Evolutionary conservation across 2,797 vertebrate species (phyloP).

Genomic region (Cetoscarus ocellatus): DNA sequence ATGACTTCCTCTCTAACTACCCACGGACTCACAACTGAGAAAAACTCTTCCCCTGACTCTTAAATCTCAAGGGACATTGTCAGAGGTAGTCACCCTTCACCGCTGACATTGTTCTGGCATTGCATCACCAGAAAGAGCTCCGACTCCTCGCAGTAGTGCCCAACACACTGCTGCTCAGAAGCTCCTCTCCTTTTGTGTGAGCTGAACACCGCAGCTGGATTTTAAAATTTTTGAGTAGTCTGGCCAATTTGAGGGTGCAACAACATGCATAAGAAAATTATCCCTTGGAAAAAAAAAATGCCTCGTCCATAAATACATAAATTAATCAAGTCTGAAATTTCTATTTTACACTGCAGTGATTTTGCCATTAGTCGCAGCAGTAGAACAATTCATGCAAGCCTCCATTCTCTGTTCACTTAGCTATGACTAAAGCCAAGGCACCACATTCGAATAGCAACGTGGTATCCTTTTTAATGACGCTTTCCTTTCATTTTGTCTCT

Average conservation of each 20-base stretch:
- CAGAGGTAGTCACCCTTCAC: constrained; percentile 76
- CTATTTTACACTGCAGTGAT: constrained; percentile 88
- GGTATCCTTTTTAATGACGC: constrained; percentile 80
- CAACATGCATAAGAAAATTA: constrained; percentile 78
- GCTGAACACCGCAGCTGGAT: constrained; percentile 51
- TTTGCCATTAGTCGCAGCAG: constrained; percentile 85
- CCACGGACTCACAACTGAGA: constrained; percentile 46
- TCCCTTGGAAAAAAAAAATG: constrained; percentile 66
- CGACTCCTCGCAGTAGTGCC: constrained; percentile 51
- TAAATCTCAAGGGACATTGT: constrained; percentile 75
- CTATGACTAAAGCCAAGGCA: constrained; percentile 84
- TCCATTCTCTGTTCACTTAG: constrained; percentile 82
- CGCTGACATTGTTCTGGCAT: constrained; percentile 69
- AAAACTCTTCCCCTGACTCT: constrained; percentile 53
- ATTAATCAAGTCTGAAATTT: constrained; percentile 89
- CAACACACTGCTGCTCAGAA: constrained; percentile 44
- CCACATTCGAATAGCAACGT: constrained; percentile 64
- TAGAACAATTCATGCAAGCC: constrained; percentile 82
- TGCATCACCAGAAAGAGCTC: constrained; percentile 56
- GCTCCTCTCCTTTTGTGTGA: constrained; percentile 51
- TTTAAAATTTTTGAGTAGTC: constrained; percentile 58
- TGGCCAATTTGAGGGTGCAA: constrained; percentile 73
- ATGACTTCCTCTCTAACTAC: constrained; percentile 51
- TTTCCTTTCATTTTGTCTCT: constrained; percentile 45
- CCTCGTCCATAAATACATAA: constrained; percentile 85